These are phyloP conservation scores for Callinectes sapidus DNA, from an alignment of 2,888 invertebrate species.

Conservation along the genomic window DNA sequence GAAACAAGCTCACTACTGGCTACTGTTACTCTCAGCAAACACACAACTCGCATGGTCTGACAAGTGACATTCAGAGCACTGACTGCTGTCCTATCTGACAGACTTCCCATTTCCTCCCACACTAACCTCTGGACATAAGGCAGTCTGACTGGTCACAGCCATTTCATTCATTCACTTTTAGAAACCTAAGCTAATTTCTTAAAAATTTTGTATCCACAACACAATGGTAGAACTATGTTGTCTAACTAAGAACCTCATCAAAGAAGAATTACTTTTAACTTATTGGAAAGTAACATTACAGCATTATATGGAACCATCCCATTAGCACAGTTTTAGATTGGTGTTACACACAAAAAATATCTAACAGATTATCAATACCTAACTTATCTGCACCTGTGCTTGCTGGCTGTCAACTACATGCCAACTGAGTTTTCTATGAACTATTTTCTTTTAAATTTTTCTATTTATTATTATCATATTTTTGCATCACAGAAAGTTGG, in stretches of 20 bases:
- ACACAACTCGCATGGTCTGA: not conserved
- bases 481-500: not conserved
- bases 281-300: not conserved
- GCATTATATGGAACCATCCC: not conserved
- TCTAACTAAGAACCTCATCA: conserved; percentile 15
- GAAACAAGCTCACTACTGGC: conserved; percentile 4
- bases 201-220: conserved; percentile 3
- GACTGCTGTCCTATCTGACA: not conserved
- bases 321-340: not conserved
- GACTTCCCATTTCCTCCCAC: not conserved
- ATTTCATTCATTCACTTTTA: not conserved
- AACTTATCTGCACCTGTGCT: not conserved
- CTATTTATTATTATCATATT: too few relatives aligned
- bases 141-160: not conserved
- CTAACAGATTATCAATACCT: not conserved
- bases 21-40: not conserved
- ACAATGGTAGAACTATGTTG: not conserved
- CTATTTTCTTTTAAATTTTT: not conserved
- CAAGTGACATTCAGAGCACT: not conserved
- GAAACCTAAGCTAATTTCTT: not conserved
- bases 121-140: not conserved
- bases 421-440: not conserved
- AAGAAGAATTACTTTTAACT: not conserved
- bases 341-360: not conserved
- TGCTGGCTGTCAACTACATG: not conserved